Conservation (phyloP, 2,797 vertebrate species). For the Sebastes steindachneri region DNA sequence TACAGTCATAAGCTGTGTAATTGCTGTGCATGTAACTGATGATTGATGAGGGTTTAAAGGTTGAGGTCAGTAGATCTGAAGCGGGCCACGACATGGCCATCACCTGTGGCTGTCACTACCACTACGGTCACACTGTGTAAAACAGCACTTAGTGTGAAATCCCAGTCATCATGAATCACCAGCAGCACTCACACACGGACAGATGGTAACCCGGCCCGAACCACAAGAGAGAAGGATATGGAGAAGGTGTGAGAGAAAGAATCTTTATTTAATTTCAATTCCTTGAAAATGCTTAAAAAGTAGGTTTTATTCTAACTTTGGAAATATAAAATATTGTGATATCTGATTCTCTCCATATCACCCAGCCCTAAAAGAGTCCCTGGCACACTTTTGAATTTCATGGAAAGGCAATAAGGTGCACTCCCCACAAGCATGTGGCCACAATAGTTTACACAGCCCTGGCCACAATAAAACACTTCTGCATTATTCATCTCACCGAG, state of each 20-base stretch:
- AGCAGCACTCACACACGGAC: conserved; percentile 21
- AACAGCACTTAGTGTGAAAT: conserved; percentile 63
- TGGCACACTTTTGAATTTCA: conserved; percentile 12
- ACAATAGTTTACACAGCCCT: conserved; percentile 50
- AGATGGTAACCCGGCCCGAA: conserved; percentile 32
- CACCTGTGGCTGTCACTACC: conserved; percentile 70
- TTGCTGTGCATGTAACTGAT: not conserved
- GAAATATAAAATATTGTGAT: not conserved
- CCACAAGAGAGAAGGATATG: not conserved
- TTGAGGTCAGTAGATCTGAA: conserved; percentile 21
- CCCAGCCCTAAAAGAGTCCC: not conserved
- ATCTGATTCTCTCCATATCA: too few relatives aligned
- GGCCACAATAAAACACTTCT: conserved; percentile 43
- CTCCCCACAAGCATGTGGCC: not conserved
- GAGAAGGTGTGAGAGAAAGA: not conserved
- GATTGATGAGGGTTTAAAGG: conserved; percentile 17
- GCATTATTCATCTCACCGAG: conserved; percentile 38
- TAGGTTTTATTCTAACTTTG: conserved; percentile 2
- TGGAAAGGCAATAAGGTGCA: conserved; percentile 1
- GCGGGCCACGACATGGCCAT: conserved; percentile 2
- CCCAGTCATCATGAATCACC: conserved; percentile 56
- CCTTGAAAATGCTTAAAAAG: not conserved
- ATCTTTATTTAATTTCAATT: not conserved
- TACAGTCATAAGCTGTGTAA: not conserved
- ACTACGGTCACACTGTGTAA: conserved; percentile 42